Percentiles rank a stretch among this genome's conserved stretches.
Conservation (phyloP, 2,113 vertebrate genomes). For the Gallinago undulata region DNA sequence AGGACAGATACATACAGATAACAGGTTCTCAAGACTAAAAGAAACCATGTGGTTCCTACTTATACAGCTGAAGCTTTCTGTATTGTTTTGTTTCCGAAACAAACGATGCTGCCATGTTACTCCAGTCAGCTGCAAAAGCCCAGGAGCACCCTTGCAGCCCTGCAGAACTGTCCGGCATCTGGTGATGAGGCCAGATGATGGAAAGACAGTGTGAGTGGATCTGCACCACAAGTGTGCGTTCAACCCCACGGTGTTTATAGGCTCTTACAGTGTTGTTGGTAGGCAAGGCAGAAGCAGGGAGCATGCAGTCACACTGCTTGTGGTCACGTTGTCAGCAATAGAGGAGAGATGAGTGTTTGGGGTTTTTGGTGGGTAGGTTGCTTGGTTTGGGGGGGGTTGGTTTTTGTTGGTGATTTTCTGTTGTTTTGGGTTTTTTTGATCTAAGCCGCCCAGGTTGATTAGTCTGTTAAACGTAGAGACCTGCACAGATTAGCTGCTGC, state of each 20-base stretch:
- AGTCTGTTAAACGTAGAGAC: not conserved
- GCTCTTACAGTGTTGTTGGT: not conserved
- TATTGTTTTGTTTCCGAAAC: constrained; percentile 6
- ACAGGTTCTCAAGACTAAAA: not conserved
- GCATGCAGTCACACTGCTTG: rapidly evolving
- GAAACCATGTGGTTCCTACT: not conserved
- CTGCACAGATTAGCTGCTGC: not conserved
- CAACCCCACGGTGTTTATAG: not conserved
- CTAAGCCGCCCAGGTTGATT: not conserved
- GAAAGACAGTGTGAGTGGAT: not conserved
- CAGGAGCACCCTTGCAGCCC: not conserved
- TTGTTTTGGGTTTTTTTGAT: not conserved
- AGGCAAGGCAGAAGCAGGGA: not conserved
- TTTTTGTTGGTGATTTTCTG: not conserved
- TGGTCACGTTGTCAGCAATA: not conserved
- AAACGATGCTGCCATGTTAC: not conserved
- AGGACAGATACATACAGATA: not conserved
- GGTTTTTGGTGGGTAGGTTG: not conserved
- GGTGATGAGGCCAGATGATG: not conserved
- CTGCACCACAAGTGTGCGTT: rapidly evolving
- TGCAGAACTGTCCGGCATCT: not conserved
- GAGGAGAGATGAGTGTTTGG: not conserved
- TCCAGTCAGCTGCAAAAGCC: rapidly evolving
- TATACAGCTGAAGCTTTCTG: not conserved
- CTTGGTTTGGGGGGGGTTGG: not conserved